Conservation (phyloP, 2,888 invertebrate genomes). For the Hydrotaea diabolus region DNA sequence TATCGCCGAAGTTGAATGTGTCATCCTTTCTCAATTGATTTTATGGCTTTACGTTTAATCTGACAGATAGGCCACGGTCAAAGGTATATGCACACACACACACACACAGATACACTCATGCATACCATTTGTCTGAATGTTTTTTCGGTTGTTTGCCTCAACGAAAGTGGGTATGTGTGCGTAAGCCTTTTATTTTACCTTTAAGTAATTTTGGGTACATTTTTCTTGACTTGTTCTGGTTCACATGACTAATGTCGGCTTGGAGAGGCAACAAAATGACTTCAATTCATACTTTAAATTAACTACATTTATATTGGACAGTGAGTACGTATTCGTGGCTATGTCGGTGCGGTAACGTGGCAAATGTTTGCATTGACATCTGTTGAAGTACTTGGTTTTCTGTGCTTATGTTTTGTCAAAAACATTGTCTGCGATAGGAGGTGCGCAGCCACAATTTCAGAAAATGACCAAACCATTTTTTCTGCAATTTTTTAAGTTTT, state of each 20-base stretch:
- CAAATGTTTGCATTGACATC: constrained; percentile 63
- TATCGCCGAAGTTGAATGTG: constrained; percentile 62
- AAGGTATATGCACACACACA: constrained; percentile 33
- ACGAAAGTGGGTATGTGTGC: constrained; percentile 21
- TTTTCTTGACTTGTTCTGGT: constrained; percentile 27
- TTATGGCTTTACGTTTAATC: constrained; percentile 70
- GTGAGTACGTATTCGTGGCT: constrained; percentile 28
- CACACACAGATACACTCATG: background rate
- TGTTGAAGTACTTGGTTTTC: constrained; percentile 55
- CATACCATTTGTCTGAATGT: background rate
- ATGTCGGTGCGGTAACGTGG: constrained; percentile 14
- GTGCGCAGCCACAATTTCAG: background rate
- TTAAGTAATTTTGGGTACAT: constrained; percentile 26
- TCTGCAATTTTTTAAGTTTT: too few relatives aligned
- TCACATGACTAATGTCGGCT: constrained; percentile 32
- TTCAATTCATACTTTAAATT: constrained; percentile 42
- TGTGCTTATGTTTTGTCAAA: background rate
- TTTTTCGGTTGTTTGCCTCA: constrained; percentile 3
- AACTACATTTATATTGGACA: constrained; percentile 43
- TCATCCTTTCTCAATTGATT: constrained; percentile 70
- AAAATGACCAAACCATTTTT: too few relatives aligned
- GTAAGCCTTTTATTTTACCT: constrained; percentile 26
- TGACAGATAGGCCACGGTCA: constrained; percentile 68
- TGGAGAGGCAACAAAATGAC: constrained; percentile 29
- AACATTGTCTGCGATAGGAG: background rate